Evolutionary conservation across 2,113 vertebrate genomes (phyloP), one percentile per base, ranked within the genome.

Genomic region (Hyaena hyaena): DNA sequence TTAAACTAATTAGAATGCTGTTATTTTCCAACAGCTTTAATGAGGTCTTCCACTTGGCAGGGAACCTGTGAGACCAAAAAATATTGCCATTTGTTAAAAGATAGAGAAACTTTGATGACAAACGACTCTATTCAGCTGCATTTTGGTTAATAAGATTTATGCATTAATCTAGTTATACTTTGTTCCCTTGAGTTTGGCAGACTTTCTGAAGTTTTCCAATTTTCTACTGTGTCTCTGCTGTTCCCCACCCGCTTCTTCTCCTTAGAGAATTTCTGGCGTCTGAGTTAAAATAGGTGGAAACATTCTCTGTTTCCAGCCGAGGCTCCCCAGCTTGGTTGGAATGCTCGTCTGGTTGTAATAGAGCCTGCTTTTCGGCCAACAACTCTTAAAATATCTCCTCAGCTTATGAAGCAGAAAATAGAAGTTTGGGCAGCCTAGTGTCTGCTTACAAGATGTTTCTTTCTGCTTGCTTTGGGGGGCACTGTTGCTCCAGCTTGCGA

Each of bases 1-100:
- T 99, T 99, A 99, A 99, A 98, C 98, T 98, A 99, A 99, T 99
- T 99, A 98, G 97, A 98, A 98, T 98, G 97, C 98, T 98, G 96
- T 98, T 99, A 98, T 99, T 99, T 99, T 98, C 97, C 98, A 98
- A 76, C 97, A 96, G 97, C 97, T 97, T 98, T 98, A 98, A 99
- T 99, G 98, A 98, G 98, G 97, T 98, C 98, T 98, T 98, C 98
- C 97, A 93, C 98, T 99, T 99, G 98, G 99, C 98, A 98, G 98
- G 96, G 93, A 98, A 98, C 95, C 98, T 48, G 0, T 96, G 96
- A 98, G 98, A 98, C 97, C 95, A 98, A 98, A 98, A 98, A 98
- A 98, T 96, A 98, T 98, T 98, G 98, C 97, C 97, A 98, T 99
- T 98, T 98, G 98, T 98, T 98, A 98, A 98, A 98, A 98, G 98